Evolutionary conservation across 2,113 vertebrate genomes (phyloP).

Genomic region (Tyto alba): DNA sequence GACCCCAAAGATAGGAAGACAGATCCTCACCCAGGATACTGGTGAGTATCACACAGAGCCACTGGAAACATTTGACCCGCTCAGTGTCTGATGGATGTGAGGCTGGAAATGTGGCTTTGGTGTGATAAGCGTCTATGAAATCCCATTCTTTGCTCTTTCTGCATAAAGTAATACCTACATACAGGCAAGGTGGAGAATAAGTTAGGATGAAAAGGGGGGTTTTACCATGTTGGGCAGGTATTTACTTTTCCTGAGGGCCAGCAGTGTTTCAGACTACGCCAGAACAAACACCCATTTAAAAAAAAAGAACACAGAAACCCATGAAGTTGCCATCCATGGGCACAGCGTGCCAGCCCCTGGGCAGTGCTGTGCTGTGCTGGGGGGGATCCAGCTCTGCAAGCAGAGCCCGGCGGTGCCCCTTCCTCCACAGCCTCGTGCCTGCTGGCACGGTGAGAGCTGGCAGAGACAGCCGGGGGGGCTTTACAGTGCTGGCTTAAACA

Average conservation of each 20-base stretch:
- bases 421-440: neutral
- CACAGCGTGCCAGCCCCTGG: rapidly evolving
- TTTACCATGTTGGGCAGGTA: neutral
- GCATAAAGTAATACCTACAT: neutral
- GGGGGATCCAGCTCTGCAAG: neutral
- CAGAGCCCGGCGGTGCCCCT: rapidly evolving
- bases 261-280: neutral
- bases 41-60: neutral
- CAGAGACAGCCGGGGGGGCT: neutral
- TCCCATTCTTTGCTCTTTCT: neutral
- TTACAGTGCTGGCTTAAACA: neutral
- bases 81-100: neutral
- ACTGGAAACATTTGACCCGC: neutral
- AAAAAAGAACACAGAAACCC: neutral
- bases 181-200: neutral
- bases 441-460: neutral
- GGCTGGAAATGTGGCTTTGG: neutral
- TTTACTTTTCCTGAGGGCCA: neutral
- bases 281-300: neutral
- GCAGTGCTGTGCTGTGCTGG: neutral
- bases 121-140: neutral
- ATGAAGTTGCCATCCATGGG: rapidly evolving
- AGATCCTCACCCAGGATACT: neutral
- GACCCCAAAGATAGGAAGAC: neutral
- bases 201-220: neutral